Evolutionary conservation across 2,888 invertebrate species (phyloP).

Genomic region (Fragum fragum): DNA sequence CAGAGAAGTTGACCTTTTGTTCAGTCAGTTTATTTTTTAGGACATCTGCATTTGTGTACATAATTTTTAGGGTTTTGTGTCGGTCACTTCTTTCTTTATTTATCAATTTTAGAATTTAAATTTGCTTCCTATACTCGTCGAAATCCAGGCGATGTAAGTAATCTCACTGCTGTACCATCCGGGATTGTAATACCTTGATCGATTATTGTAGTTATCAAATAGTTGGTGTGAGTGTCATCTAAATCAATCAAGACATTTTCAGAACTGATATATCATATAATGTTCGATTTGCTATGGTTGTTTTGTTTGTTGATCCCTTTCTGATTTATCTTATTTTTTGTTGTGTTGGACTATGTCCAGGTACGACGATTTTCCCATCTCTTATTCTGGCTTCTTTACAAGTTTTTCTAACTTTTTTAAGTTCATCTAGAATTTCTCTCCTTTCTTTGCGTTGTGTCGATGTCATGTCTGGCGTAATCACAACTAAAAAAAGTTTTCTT

Average conservation of each 20-base stretch:
- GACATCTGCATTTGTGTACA: not conserved
- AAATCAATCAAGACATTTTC: not conserved
- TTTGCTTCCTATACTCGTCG: not conserved
- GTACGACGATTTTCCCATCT: not conserved
- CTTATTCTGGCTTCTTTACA: not conserved
- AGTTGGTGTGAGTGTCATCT: not conserved
- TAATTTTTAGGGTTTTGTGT: not conserved
- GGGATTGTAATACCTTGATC: not conserved
- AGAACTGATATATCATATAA: too few species aligned
- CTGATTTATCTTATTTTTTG: not conserved
- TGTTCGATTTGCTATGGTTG: not conserved
- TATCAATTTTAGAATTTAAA: constrained; percentile 8
- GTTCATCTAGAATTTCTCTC: not conserved
- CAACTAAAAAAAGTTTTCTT: not conserved
- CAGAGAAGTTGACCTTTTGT: not conserved
- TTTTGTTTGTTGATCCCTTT: not conserved
- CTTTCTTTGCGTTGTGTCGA: constrained; percentile 1
- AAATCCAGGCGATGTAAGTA: not conserved
- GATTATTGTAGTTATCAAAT: not conserved
- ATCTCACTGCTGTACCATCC: not conserved
- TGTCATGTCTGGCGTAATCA: not conserved
- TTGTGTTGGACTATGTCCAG: not conserved
- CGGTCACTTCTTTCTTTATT: not conserved
- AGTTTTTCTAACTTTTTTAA: not conserved
- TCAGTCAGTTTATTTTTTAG: not conserved